Evolutionary conservation across 2,113 vertebrate species (phyloP).

Genomic region (Daubentonia madagascariensis): DNA sequence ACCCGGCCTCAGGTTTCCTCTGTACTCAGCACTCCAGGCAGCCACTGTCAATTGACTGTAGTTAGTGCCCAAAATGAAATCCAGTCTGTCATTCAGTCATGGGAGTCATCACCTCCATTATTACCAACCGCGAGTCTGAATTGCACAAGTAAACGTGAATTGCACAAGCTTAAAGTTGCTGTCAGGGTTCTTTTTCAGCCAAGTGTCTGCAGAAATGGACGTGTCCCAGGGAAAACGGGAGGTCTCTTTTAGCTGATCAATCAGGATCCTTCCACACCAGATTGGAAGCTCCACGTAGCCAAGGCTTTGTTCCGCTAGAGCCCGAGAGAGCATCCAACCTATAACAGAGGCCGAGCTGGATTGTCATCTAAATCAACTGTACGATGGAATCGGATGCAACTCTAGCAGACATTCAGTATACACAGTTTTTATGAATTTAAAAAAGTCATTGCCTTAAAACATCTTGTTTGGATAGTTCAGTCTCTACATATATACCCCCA

Average conservation of each 20-base stretch:
- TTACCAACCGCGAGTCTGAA: not conserved
- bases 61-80: not conserved
- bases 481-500: not conserved
- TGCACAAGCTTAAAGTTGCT: slow-evolving; percentile 37
- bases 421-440: not conserved
- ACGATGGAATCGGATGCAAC: not conserved
- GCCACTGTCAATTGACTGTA: not conserved
- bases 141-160: slow-evolving; percentile 36
- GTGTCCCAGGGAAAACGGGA: not conserved
- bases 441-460: not conserved
- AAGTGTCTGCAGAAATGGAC: not conserved
- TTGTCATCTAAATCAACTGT: not conserved
- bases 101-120: not conserved
- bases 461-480: not conserved
- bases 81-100: not conserved
- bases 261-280: not conserved
- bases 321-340: not conserved
- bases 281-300: not conserved
- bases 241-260: not conserved
- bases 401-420: not conserved
- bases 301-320: not conserved
- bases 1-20: not conserved
- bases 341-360: not conserved
- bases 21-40: not conserved
- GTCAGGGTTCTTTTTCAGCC: not conserved